phyloP scores from a whole-genome alignment of 2,888 invertebrate genomes.

The Trachelus stipa region DNA sequence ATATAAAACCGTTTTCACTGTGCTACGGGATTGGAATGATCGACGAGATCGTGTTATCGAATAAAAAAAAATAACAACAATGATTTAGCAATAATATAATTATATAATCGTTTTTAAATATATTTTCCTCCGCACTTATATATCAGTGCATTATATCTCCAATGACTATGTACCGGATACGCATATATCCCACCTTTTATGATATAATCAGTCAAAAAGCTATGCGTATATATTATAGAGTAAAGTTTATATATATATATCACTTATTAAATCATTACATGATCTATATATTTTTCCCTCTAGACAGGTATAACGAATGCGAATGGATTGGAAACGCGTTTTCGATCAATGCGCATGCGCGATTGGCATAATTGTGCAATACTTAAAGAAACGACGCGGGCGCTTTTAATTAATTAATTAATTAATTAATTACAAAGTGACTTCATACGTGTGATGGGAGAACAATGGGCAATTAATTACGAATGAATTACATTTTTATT shows the following conservation, averaged over 20 bases:
- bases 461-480: not conserved
- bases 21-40: not conserved
- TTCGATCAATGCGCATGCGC: not conserved
- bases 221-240: slow-evolving; percentile 47
- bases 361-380: not conserved
- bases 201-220: slow-evolving; percentile 65
- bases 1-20: not conserved
- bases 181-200: slow-evolving; percentile 33
- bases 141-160: slow-evolving; percentile 15
- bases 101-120: not conserved
- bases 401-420: not conserved
- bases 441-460: not conserved
- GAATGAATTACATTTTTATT: slow-evolving; percentile 7
- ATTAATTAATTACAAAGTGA: not conserved
- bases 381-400: not conserved
- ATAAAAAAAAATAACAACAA: not conserved
- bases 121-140: slow-evolving; percentile 19
- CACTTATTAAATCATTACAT: slow-evolving; percentile 35
- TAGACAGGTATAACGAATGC: slow-evolving; percentile 10
- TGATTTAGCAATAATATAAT: too few relatives aligned
- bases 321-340: not conserved
- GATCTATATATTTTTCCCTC: slow-evolving; percentile 44
- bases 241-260: slow-evolving; percentile 34
- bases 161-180: too few relatives aligned
- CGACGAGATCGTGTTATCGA: not conserved